Percentiles rank a stretch among this genome's conserved stretches.
Conservation (phyloP, 2,797 vertebrate genomes). For the Xiphorhynchus erythropygius region DNA sequence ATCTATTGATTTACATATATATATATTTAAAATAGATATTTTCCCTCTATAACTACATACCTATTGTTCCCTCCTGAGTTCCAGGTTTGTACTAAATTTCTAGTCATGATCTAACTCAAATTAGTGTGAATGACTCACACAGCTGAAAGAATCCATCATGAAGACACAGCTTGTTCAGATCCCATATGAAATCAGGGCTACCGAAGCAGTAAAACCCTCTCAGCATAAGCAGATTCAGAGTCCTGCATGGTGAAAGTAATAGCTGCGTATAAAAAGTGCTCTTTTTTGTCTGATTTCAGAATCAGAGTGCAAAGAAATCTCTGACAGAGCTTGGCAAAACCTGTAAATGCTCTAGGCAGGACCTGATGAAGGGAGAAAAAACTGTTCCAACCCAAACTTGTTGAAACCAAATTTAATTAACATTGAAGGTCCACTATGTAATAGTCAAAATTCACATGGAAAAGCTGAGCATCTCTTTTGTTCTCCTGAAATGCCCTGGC, state of each 20-base stretch:
- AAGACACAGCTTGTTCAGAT: neutral
- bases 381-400: neutral
- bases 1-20: neutral
- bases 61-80: neutral
- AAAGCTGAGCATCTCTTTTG: neutral
- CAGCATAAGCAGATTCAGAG: neutral
- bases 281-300: neutral
- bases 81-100: neutral
- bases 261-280: neutral
- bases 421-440: accelerated
- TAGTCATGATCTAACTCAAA: neutral
- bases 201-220: neutral
- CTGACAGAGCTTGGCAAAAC: neutral
- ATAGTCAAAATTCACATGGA: neutral
- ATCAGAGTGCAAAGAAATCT: neutral
- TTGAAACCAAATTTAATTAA: neutral
- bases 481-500: neutral
- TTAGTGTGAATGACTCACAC: neutral
- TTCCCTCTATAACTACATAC: neutral
- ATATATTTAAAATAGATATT: neutral
- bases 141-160: neutral
- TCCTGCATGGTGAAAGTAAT: neutral
- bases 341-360: neutral
- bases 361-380: neutral
- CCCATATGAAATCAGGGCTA: neutral